Evolutionary conservation across 2,113 vertebrate genomes (phyloP).

Genomic region (Nothocercus nigrocapillus): DNA sequence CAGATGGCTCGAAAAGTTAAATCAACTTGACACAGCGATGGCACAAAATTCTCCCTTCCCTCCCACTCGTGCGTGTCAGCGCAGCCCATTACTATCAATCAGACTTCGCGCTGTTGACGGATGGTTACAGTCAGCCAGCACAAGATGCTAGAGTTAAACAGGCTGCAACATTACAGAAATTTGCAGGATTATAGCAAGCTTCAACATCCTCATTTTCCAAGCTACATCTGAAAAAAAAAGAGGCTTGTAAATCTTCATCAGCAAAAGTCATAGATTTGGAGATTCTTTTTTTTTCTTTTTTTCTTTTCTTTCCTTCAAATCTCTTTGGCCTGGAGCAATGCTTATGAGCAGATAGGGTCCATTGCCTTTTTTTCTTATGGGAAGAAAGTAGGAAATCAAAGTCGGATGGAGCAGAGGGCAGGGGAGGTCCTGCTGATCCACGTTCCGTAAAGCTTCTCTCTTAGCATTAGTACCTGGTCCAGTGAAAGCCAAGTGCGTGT

Average conservation of each 20-base stretch:
- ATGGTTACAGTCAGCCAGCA: neutral
- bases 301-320: neutral
- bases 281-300: neutral
- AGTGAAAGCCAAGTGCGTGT: neutral
- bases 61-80: neutral
- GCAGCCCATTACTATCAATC: neutral
- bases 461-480: too few species aligned
- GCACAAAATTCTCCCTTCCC: neutral
- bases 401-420: neutral
- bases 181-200: neutral
- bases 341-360: neutral
- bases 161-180: neutral
- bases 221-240: neutral
- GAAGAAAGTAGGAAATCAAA: neutral
- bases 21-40: neutral
- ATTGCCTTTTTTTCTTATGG: neutral
- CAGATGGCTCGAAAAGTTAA: conserved; percentile 30
- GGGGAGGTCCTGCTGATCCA: rapidly evolving
- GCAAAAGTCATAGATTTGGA: neutral
- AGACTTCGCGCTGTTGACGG: neutral
- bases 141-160: neutral
- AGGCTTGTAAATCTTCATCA: neutral
- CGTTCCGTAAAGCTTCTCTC: neutral
- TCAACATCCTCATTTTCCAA: neutral
- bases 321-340: neutral